These are phyloP conservation scores for Zeugodacus cucurbitae DNA, from an alignment of 1,140 invertebrate species.

Conservation along the genomic window DNA sequence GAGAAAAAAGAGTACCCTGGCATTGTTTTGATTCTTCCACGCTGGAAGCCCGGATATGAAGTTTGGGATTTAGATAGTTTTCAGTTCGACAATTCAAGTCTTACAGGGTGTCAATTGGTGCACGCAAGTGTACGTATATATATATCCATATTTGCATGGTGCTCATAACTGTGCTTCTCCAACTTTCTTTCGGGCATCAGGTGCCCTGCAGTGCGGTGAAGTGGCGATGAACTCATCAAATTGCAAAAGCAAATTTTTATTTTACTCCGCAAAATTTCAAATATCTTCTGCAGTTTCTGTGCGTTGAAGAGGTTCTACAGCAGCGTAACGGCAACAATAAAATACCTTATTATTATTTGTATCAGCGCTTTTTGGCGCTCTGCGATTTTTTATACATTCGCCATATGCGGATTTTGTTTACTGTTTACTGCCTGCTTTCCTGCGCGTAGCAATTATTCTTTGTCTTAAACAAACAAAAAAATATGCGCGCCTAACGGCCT, in stretches of 20 bases:
- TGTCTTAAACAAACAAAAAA: constrained; percentile 19
- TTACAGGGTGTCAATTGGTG: too few species aligned
- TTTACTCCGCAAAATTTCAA: background rate
- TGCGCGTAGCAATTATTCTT: background rate
- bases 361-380: background rate
- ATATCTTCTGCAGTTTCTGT: background rate
- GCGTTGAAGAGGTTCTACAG: background rate
- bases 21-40: too few species aligned
- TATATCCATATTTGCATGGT: background rate
- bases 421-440: background rate
- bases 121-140: too few species aligned
- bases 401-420: background rate
- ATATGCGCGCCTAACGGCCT: background rate
- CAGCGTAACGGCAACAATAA: background rate
- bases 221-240: constrained; percentile 16
- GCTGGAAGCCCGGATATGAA: too few species aligned
- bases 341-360: background rate
- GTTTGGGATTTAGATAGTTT: too few species aligned
- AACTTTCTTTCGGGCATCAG: background rate
- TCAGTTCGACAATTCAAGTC: too few species aligned
- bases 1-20: too few species aligned
- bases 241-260: background rate
- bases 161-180: background rate
- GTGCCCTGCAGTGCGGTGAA: background rate
- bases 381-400: background rate